A percentile compares a stretch with the other conserved stretches of the same genome.
phyloP scores from a whole-genome alignment of 2,797 vertebrate genomes.

The Sebastes diploproa region DNA sequence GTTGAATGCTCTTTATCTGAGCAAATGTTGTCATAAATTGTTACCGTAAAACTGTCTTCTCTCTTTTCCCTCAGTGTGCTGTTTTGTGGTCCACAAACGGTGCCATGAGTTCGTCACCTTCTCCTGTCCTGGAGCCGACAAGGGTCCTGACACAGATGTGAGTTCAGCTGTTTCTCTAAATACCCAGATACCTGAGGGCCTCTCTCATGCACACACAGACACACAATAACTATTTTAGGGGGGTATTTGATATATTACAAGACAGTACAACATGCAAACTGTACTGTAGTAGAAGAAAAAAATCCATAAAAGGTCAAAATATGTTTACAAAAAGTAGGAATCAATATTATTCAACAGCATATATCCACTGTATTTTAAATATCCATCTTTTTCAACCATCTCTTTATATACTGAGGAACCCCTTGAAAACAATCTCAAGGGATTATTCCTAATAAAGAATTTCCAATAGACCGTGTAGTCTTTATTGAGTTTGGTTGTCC shows the following conservation, averaged over 20 bases:
- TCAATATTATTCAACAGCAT: background rate
- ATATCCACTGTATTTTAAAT: no score
- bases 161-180: conserved; percentile 72
- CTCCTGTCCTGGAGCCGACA: conserved; percentile 95
- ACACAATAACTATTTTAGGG: background rate
- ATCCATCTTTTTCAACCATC: background rate
- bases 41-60: conserved; percentile 4
- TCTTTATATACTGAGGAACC: background rate
- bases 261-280: no score
- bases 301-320: background rate
- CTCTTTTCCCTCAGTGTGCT: conserved; percentile 87
- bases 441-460: background rate
- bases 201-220: background rate
- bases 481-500: background rate
- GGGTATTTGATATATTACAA: background rate
- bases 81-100: conserved; percentile 97
- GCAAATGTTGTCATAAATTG: background rate
- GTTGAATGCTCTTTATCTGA: conserved; percentile 5
- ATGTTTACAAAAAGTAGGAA: background rate
- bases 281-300: background rate
- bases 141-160: conserved; percentile 96
- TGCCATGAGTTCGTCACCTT: conserved; percentile 98
- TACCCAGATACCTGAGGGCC: background rate
- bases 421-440: background rate
- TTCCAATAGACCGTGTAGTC: background rate